A percentile compares a stretch with the other conserved stretches of the same genome.
Evolutionary conservation across 2,888 invertebrate species (phyloP).

Genomic region (Perizoma flavofasciatum): DNA sequence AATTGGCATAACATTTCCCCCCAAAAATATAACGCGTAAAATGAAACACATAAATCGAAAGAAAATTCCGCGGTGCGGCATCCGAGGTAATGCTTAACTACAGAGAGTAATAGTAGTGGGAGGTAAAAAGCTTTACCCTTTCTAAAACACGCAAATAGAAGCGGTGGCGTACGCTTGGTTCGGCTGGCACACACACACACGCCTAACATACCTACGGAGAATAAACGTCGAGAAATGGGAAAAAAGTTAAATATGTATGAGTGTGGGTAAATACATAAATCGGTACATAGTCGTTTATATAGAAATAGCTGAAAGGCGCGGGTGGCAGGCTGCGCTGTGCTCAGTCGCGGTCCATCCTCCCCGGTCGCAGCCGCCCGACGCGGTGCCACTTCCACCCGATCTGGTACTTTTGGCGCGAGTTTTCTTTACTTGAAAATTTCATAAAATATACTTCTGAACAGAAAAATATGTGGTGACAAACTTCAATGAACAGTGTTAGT

Average conservation of each 20-base stretch:
- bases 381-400: constrained; percentile 9
- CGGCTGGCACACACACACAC: constrained; percentile 64
- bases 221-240: constrained; percentile 83
- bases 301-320: constrained; percentile 70
- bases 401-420: constrained; percentile 47
- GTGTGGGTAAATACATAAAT: constrained; percentile 84
- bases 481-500: constrained; percentile 26
- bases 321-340: constrained; percentile 55
- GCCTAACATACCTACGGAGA: constrained; percentile 72
- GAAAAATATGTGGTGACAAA: constrained; percentile 14
- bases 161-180: constrained; percentile 46
- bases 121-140: constrained; percentile 82
- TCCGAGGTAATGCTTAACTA: constrained; percentile 72
- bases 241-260: constrained; percentile 84
- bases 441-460: constrained; percentile 12
- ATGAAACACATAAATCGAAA: constrained; percentile 78
- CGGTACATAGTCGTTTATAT: constrained; percentile 81
- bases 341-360: constrained; percentile 72
- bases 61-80: constrained; percentile 71
- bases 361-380: constrained; percentile 37
- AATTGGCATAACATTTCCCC: constrained; percentile 62
- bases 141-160: constrained; percentile 82
- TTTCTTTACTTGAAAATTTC: constrained; percentile 22
- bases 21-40: constrained; percentile 67
- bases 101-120: constrained; percentile 75